Evolutionary conservation across 2,888 invertebrate species (phyloP).

Genomic region (Eumerus sabulonum): DNA sequence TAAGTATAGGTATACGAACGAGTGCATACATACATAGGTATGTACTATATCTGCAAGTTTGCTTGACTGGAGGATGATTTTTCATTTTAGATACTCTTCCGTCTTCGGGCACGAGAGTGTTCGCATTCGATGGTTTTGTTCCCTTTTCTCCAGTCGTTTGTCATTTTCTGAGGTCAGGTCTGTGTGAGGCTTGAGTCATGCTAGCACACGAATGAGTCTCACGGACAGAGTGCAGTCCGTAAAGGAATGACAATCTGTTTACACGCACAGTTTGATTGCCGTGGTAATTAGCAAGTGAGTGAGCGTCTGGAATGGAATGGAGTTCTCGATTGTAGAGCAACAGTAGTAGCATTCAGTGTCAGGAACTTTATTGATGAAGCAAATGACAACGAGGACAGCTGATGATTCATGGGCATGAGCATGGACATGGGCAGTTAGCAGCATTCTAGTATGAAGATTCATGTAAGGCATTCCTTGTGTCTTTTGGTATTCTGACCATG

Average conservation of each 20-base stretch:
- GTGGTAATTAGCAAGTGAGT: conserved; percentile 54
- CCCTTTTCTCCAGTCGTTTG: conserved; percentile 40
- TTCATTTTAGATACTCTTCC: conserved; percentile 53
- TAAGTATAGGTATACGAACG: too few relatives aligned
- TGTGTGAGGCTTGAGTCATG: neutral
- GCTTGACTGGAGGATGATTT: conserved; percentile 48
- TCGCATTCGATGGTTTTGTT: neutral
- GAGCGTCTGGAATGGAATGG: conserved; percentile 17
- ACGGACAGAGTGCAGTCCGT: conserved; percentile 11
- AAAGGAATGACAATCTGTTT: conserved; percentile 37
- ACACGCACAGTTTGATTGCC: conserved; percentile 52
- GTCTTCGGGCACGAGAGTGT: too few relatives aligned
- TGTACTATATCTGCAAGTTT: neutral
- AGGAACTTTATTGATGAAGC: conserved; percentile 54
- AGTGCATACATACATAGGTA: too few relatives aligned
- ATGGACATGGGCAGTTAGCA: conserved; percentile 1
- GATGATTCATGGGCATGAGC: conserved; percentile 39
- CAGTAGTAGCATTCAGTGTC: conserved; percentile 20
- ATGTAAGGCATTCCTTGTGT: neutral
- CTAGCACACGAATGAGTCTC: neutral
- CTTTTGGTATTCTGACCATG: conserved; percentile 14
- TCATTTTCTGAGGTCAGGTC: conserved; percentile 40
- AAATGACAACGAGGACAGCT: conserved; percentile 16
- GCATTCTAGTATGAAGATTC: conserved; percentile 7
- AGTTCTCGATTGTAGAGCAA: neutral